Evolutionary conservation across 2,113 vertebrate genomes (phyloP), one percentile per base, ranked within the genome.

Genomic region (Nasalis larvatus): DNA sequence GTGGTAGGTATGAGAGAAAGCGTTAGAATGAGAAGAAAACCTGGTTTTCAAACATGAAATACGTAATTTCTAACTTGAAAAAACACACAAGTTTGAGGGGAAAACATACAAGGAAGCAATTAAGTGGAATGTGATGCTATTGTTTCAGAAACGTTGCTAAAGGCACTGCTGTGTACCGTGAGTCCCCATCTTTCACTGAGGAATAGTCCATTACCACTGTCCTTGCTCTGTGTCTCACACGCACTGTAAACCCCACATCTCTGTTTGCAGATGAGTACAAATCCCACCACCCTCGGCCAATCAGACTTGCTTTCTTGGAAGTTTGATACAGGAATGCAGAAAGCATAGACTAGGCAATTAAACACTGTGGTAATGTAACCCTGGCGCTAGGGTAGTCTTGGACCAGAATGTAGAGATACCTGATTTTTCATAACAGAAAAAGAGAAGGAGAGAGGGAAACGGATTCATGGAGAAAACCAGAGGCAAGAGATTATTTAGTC

Each of bases 161-260:
- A 35, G 25, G 40, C 3, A 11, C 2, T 45, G 16, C n/a, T 49
- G 0, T n/a, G 4, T 20, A 45, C 6, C 4, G 1, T 27, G 12
- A n/a, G 11, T 11, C 25, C 4, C 4, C 32, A 6, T 42, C 25
- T 20, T 45, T 17, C 37, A 9, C 6, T n/a, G 27, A 37, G 21
- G 9, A 71, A 27, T 3, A 8, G 10, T 88, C 3, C 27, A 8
- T 10, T 47, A 30, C 4, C 12, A 25, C 4, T 47, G 3, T 71
- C 0, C 11, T 9, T 78, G n/a, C 0, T 58, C 6, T 18, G 13
- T 37, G 5, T 12, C 4, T 14, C 12, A 76, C 1, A 27, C 10
- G 2, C 30, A 23, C 32, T 83, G 47, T 27, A 7, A 60, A 35
- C 20, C 20, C 3, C 18, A 82, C 12, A 20, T 4, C 20, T 92